Evolutionary conservation across 2,113 vertebrate species (phyloP).

Genomic region (Neopipo cinnamomea): DNA sequence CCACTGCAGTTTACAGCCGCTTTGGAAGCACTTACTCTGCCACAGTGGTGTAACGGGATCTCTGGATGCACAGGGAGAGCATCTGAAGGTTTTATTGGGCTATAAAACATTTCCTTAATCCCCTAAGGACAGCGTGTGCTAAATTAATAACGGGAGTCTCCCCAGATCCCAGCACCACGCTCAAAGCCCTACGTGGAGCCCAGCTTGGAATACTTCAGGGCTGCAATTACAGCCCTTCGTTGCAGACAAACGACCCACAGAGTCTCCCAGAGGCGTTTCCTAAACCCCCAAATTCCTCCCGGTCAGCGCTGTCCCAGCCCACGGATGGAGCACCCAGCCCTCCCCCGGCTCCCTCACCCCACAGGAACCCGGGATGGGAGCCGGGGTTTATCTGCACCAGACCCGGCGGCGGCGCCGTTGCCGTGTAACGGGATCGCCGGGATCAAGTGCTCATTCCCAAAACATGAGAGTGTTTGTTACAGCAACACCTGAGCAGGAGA

Average conservation of each 20-base stretch:
- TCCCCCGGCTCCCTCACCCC: fast-evolving
- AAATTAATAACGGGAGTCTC: background rate
- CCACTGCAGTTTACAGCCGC: background rate
- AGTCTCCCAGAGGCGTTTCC: background rate
- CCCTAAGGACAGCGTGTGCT: background rate
- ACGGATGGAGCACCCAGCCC: fast-evolving
- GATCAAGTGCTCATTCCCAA: slow-evolving; percentile 32
- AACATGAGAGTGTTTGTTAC: background rate
- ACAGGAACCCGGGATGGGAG: background rate
- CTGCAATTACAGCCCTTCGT: background rate
- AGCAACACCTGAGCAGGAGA: background rate
- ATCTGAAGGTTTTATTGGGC: background rate
- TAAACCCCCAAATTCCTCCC: background rate
- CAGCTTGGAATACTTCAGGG: background rate
- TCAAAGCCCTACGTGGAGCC: background rate
- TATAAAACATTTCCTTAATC: background rate
- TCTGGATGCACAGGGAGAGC: background rate
- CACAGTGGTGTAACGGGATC: background rate
- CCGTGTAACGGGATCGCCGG: background rate
- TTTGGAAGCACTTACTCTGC: fast-evolving
- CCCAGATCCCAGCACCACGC: fast-evolving
- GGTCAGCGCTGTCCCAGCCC: fast-evolving
- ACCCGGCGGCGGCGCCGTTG: background rate
- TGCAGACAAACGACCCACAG: background rate
- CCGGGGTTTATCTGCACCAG: background rate